phyloP scores from a whole-genome alignment of 2,888 invertebrate species.

The Drosophila fulvimacula region DNA sequence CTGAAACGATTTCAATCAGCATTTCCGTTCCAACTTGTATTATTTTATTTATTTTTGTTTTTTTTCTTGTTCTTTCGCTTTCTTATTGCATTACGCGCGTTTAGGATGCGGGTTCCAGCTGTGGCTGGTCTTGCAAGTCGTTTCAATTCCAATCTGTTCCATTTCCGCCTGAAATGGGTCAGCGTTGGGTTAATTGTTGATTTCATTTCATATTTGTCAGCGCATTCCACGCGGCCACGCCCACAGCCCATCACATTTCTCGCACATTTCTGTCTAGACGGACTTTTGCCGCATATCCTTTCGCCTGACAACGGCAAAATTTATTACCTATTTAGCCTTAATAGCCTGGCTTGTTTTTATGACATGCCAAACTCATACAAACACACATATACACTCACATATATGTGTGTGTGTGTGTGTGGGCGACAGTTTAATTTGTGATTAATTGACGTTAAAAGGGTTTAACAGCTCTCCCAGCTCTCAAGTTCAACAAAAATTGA shows the following conservation, averaged over 20 bases:
- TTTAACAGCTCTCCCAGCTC: conserved; percentile 58
- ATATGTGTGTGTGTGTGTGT: conserved; percentile 16
- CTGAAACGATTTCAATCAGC: conserved; percentile 83
- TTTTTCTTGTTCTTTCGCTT: conserved; percentile 15
- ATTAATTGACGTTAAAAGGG: conserved; percentile 81
- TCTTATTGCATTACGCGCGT: conserved; percentile 64
- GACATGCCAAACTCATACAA: conserved; percentile 41
- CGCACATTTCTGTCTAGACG: conserved; percentile 45
- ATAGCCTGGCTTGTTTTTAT: conserved; percentile 79
- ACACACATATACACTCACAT: background rate
- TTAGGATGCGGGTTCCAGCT: conserved; percentile 31
- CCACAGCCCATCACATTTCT: background rate
- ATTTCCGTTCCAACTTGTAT: conserved; percentile 69
- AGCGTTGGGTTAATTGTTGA: conserved; percentile 55
- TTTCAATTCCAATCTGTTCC: conserved; percentile 50
- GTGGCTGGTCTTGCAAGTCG: conserved; percentile 39
- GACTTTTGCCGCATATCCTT: conserved; percentile 61
- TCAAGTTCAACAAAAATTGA: conserved; percentile 30
- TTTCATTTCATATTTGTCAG: conserved; percentile 49
- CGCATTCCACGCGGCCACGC: conserved; percentile 1
- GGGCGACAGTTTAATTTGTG: conserved; percentile 76
- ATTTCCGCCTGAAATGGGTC: conserved; percentile 64
- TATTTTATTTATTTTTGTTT: conserved; percentile 15
- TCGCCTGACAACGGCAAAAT: conserved; percentile 72
- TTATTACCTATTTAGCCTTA: conserved; percentile 79